Base-by-base conservation (phyloP, 2,113 vertebrate species). In the Xyrauchen texanus region DNA sequence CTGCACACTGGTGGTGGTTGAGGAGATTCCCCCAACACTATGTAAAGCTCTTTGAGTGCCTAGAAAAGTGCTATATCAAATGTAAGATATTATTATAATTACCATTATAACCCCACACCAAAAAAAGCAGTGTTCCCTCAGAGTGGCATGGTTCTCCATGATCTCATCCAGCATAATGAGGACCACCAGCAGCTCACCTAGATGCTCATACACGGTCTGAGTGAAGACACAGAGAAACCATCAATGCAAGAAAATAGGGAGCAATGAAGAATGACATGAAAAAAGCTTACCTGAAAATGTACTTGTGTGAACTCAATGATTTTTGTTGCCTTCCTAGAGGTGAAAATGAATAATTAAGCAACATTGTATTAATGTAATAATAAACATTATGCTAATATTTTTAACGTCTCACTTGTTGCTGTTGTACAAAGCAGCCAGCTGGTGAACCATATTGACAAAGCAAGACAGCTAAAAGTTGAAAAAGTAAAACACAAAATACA, bases 231-330 rank as follows among this genome's bases (percentile, higher is more conserved):
- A 49, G 13, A 0, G 21, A 81, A 73, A 71, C 52, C 4, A 55
- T 53, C 6, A 65, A 15, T 47, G 12, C n/a, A 34, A 58, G 11
- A 57, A 12, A 0, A 68, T 42, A 51, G n/a, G 44, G 5, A 13
- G 67, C 13, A 7, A 55, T 46, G 13, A 65, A 45, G 3, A 60
- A 16, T 12, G 49, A 68, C 21, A 58, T 34, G 60, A 67, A 6
- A 5, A 11, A 13, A 0, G 58, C 21, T 62, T 58, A 98, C 98
- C 95, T 99, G 96, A 93, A 99, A 99, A 92, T 99, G 98, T 86
- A 99, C 97, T 82, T 97, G 96, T 79, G 95, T 94, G 0, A 97
- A 98, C 81, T 98, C 97, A 88, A 99, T 99, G 84, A 99, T 94
- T 93, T 97, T 99, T 84, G 96, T 93, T 76, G 93, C 90, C 87